A percentile compares a stretch with the other conserved stretches of the same genome.
These are phyloP conservation scores for Enteromius thamalakanensis DNA, from an alignment of 2,797 vertebrate species.

Conservation along the genomic window DNA sequence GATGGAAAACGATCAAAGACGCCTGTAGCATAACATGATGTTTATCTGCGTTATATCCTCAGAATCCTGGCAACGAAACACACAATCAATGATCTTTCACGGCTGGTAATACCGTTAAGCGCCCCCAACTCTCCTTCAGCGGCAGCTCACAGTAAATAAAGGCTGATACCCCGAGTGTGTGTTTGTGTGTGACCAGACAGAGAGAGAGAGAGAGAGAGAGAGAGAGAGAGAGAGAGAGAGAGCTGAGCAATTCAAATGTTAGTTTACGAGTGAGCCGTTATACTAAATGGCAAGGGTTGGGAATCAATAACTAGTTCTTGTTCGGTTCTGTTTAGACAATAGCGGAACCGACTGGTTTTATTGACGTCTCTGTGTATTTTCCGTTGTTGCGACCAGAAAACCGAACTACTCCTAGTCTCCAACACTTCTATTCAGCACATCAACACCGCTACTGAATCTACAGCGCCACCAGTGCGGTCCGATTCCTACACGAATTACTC, in stretches of 20 bases:
- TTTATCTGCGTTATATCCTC: slow-evolving; percentile 39
- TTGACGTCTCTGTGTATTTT: background rate
- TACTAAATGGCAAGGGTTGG: background rate
- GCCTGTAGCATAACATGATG: slow-evolving; percentile 44
- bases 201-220: slow-evolving; percentile 14
- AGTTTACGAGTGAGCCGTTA: background rate
- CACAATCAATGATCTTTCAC: slow-evolving; percentile 23
- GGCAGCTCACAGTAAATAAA: slow-evolving; percentile 15
- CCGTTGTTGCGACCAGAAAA: background rate
- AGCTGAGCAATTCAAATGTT: background rate
- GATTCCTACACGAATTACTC: background rate
- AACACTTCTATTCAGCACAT: background rate
- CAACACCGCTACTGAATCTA: background rate
- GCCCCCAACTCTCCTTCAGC: slow-evolving; percentile 24
- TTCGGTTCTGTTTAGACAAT: background rate
- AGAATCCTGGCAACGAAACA: slow-evolving; percentile 44
- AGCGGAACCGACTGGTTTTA: background rate
- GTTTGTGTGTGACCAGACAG: background rate
- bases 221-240: slow-evolving; percentile 26
- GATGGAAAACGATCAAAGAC: slow-evolving; percentile 51
- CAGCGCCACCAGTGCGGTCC: background rate
- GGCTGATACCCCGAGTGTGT: background rate
- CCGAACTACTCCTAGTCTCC: background rate
- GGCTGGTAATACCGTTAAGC: slow-evolving; percentile 8
- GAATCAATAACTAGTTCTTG: background rate